Evolutionary conservation across 2,797 vertebrate genomes (phyloP).

Genomic region (Cacajao melanocephalus): DNA sequence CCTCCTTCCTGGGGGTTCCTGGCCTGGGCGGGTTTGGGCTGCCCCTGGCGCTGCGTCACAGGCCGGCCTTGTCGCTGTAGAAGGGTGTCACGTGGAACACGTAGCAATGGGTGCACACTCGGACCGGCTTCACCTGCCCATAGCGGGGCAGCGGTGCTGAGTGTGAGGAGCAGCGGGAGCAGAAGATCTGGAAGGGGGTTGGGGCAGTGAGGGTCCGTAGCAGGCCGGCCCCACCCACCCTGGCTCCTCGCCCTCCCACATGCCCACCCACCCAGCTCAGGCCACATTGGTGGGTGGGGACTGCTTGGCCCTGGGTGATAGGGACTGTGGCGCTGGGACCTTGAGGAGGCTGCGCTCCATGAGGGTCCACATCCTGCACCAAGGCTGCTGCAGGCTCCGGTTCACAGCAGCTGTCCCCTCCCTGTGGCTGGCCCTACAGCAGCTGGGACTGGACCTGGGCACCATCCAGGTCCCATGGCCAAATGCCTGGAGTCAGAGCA

Average conservation of each 20-base stretch:
- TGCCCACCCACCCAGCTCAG: not conserved
- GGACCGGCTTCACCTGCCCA: constrained; percentile 96
- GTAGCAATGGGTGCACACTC: constrained; percentile 99
- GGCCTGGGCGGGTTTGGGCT: fast-evolving
- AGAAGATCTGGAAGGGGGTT: constrained; percentile 94
- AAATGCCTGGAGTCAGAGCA: not conserved
- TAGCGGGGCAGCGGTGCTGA: constrained; percentile 97
- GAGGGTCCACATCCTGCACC: not conserved
- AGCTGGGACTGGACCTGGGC: not conserved
- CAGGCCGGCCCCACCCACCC: not conserved
- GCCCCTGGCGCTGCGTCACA: constrained; percentile 77
- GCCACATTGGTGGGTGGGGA: fast-evolving
- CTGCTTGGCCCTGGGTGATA: not conserved
- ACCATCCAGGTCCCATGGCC: not conserved
- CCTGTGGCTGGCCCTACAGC: not conserved
- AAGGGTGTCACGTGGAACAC: constrained; percentile 99
- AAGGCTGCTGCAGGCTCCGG: not conserved
- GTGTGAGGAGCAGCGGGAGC: constrained; percentile 97
- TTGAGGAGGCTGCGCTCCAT: not conserved
- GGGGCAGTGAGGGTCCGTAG: not conserved
- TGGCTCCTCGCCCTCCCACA: not conserved
- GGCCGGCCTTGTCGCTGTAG: constrained; percentile 91
- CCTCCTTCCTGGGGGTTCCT: constrained; percentile 31
- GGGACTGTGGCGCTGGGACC: not conserved
- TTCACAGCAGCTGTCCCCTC: not conserved